These are phyloP conservation scores for Anguilla obscura DNA, from an alignment of 2,797 vertebrate genomes.

Conservation along the genomic window DNA sequence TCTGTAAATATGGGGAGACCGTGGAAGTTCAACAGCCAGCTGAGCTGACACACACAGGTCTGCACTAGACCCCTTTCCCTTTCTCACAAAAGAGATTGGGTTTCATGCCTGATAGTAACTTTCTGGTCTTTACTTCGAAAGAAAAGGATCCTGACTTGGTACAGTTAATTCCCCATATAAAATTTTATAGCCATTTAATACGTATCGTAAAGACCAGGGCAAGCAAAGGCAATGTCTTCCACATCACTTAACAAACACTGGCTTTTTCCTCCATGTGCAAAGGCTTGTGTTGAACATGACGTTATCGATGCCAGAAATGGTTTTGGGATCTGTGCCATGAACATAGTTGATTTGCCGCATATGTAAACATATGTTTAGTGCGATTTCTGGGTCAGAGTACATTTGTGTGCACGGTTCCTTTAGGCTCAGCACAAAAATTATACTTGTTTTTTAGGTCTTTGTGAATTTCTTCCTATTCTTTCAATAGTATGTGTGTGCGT, in stretches of 20 bases:
- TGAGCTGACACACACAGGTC: neutral
- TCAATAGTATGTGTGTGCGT: neutral
- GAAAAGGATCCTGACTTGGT: neutral
- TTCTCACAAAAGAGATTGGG: conserved; percentile 16
- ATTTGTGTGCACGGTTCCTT: neutral
- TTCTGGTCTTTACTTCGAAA: conserved; percentile 3
- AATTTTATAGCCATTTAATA: neutral
- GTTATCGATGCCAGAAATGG: neutral
- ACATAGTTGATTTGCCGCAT: neutral
- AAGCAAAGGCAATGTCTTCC: neutral
- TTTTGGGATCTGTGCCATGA: neutral
- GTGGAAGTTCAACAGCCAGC: neutral
- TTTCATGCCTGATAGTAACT: conserved; percentile 19
- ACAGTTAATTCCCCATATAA: neutral
- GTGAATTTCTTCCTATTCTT: neutral
- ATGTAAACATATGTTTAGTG: neutral
- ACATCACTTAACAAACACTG: neutral
- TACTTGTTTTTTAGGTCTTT: neutral
- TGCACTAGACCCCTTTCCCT: neutral
- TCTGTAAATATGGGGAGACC: neutral
- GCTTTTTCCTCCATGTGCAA: neutral
- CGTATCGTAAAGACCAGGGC: neutral
- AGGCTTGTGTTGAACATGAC: neutral
- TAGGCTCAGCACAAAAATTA: neutral
- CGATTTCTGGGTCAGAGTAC: neutral